Evolutionary conservation across 1,140 invertebrate species (phyloP).

Genomic region (Lasioglossum albipes): DNA sequence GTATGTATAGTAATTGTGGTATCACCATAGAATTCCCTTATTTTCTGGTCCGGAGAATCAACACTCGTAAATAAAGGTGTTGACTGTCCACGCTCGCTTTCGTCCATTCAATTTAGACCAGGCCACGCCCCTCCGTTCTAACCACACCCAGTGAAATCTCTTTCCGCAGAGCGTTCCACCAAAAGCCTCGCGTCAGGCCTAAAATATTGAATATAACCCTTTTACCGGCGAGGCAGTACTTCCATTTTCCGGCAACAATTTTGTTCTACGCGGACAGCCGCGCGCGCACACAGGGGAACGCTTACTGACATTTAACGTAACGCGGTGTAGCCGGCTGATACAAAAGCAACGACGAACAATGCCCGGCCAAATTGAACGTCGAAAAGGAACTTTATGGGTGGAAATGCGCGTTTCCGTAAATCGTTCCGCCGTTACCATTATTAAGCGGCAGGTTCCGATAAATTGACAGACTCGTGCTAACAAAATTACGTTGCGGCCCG

Average conservation of each 20-base stretch:
- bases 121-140: too few species aligned
- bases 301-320: constrained; percentile 1
- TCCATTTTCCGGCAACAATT: background rate
- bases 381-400: constrained; percentile 27
- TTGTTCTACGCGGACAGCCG: background rate
- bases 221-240: background rate
- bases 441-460: constrained; percentile 17
- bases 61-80: too few species aligned
- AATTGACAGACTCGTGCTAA: constrained; percentile 23
- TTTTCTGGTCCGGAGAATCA: too few species aligned
- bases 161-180: too few species aligned
- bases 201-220: background rate
- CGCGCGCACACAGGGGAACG: background rate
- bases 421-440: constrained; percentile 15
- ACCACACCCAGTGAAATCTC: too few species aligned
- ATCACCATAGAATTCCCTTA: too few species aligned
- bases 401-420: constrained; percentile 27
- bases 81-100: too few species aligned
- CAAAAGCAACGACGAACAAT: constrained; percentile 9
- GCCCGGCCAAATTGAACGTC: constrained; percentile 26
- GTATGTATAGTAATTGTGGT: too few species aligned
- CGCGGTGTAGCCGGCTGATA: background rate
- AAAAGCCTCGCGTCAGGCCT: background rate
- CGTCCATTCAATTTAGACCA: too few species aligned
- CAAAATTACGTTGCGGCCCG: background rate